Percentiles rank a stretch among this genome's conserved stretches.
These are phyloP conservation scores for Melinopterus prodromus DNA, from an alignment of 2,888 invertebrate genomes.

Conservation along the genomic window DNA sequence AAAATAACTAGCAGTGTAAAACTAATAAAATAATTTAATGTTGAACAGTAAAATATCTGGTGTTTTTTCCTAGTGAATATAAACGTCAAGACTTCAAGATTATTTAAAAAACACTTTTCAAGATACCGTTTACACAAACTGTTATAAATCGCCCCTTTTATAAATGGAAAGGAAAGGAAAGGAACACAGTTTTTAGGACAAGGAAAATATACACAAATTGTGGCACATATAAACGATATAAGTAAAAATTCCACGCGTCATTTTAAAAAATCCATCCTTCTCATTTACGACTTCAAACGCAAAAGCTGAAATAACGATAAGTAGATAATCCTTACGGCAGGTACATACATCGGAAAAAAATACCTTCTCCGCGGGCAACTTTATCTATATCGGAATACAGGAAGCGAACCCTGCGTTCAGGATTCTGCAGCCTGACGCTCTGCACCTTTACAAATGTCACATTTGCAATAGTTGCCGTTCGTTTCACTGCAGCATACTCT, in stretches of 20 bases:
- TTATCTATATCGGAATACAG: conserved; percentile 38
- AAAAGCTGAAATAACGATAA: not conserved
- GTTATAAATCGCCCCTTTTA: not conserved
- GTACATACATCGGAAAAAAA: not conserved
- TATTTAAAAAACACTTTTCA: not conserved
- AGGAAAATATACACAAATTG: too few species aligned
- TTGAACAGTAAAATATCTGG: too few species aligned
- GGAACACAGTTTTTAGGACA: not conserved
- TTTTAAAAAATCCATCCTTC: not conserved
- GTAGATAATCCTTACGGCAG: too few species aligned
- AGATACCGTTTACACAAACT: not conserved
- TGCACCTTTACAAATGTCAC: conserved; percentile 39
- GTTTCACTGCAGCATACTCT: conserved; percentile 39
- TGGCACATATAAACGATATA: too few species aligned
- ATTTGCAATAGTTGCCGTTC: conserved; percentile 38
- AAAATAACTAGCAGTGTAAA: too few species aligned
- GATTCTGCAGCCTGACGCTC: conserved; percentile 35
- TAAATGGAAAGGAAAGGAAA: not conserved
- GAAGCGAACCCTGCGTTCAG: conserved; percentile 41
- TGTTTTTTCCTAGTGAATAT: too few species aligned
- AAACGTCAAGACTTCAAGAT: too few species aligned
- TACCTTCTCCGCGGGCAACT: not conserved
- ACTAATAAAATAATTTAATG: too few species aligned
- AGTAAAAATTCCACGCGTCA: too few species aligned
- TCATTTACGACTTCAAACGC: not conserved